Base-by-base conservation (phyloP, 1,140 invertebrate genomes). In the Metopolophium dirhodum region DNA sequence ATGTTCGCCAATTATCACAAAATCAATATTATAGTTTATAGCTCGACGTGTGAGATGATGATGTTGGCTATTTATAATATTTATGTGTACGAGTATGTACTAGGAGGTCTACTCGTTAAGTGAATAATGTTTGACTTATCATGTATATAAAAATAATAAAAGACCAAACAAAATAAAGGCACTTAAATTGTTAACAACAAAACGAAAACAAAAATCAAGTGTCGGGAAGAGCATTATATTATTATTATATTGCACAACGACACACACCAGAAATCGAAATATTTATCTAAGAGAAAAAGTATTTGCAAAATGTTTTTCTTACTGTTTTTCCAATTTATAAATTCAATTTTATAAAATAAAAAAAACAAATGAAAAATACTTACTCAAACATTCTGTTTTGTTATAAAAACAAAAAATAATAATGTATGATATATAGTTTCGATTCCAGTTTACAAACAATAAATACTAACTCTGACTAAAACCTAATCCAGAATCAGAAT, bases 131-230 rank as follows among this genome's bases (percentile, higher is more conserved):
- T 93, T 85, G 49, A 86, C 91, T 93, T 93, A 54, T 93, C 57
- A 93, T 93, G 82, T 93, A 83, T 85, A 93, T 93, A 93, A 54
- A 92, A 92, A 92, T 92, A 85, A 91, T 91, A 91, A 92, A 91
- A 92, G 30, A 92, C 61, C 61, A 93, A 93, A 93, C 91, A 93
- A 93, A 93, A 93, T 49, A 93, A 93, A 93, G 91, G 91, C 91
- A 93, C 91, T 93, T 93, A 93, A 93, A 93, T 86, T 86, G 91
- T 93, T 93, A 93, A 93, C 91, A 93, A 93, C 91, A 57, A 93
- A 93, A 93, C 82, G n/a, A 93, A 93, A 93, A 93, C 91, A 93
- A 86, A 93, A 90, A 61, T 90, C 35, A 90, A 85, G 91, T 93
- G 91, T 93, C 91, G 51, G 91, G 82, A 93, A 93, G 91, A 93